A percentile compares a stretch with the other conserved stretches of the same genome.
Conservation (phyloP, 2,888 invertebrate species). For the Seira ritae region DNA sequence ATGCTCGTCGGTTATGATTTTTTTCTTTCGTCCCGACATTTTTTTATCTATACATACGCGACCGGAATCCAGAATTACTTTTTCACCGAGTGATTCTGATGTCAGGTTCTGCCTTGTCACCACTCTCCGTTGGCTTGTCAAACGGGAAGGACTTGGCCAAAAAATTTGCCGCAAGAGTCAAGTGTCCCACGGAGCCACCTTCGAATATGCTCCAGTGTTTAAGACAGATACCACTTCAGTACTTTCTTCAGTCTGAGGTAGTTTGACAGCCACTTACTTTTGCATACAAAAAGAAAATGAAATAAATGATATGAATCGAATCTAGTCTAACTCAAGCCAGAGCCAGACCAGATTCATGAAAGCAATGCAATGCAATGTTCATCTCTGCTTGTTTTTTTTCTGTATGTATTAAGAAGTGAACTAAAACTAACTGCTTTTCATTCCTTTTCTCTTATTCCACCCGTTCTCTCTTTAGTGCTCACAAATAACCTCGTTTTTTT, state of each 20-base stretch:
- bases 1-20: neutral
- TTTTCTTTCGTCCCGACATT: too few species aligned
- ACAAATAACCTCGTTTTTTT: neutral
- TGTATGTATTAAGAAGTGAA: slow-evolving; percentile 12
- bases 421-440: slow-evolving; percentile 5
- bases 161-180: slow-evolving; percentile 71
- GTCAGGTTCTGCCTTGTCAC: slow-evolving; percentile 87
- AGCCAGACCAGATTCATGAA: neutral
- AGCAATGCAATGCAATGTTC: neutral
- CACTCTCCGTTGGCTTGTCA: slow-evolving; percentile 74
- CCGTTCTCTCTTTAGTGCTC: too few species aligned
- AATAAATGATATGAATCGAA: neutral
- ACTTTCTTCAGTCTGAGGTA: slow-evolving; percentile 72
- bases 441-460: neutral
- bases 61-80: slow-evolving; percentile 75
- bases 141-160: slow-evolving; percentile 75
- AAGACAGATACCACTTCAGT: slow-evolving; percentile 72
- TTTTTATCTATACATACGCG: slow-evolving; percentile 18
- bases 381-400: neutral
- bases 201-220: slow-evolving; percentile 72
- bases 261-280: neutral
- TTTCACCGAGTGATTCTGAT: slow-evolving; percentile 85
- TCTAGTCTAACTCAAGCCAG: neutral
- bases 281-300: neutral
- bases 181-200: slow-evolving; percentile 72